These are phyloP conservation scores for Yasuhikotakia modesta DNA, from an alignment of 2,797 vertebrate genomes.

Conservation along the genomic window DNA sequence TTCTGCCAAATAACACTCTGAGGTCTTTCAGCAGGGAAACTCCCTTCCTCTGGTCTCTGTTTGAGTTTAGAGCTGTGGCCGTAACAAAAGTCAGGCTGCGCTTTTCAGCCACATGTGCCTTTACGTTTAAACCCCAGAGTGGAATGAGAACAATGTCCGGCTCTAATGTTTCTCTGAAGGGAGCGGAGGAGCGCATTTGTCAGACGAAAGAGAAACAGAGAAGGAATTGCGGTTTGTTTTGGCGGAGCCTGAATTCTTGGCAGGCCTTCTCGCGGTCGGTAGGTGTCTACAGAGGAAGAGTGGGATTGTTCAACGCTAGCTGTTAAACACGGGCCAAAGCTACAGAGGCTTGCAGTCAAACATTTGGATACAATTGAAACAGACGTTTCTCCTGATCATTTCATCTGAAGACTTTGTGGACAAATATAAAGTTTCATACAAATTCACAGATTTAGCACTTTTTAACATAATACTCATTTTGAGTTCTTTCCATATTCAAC, in stretches of 20 bases:
- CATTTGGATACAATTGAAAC: background rate
- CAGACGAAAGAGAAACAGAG: slow-evolving; percentile 50
- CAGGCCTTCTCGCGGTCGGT: slow-evolving; percentile 42
- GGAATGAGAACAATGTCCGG: slow-evolving; percentile 44
- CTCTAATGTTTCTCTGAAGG: slow-evolving; percentile 46
- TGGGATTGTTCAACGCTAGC: slow-evolving; percentile 41
- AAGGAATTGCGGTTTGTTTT: slow-evolving; percentile 50
- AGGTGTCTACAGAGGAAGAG: slow-evolving; percentile 50
- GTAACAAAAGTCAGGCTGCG: slow-evolving; percentile 45
- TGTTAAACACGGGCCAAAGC: slow-evolving; percentile 32
- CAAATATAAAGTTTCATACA: no score
- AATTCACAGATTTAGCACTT: no score
- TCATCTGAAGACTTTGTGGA: no score
- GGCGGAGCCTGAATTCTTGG: slow-evolving; percentile 57
- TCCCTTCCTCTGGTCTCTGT: slow-evolving; percentile 14
- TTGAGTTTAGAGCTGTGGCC: slow-evolving; percentile 3
- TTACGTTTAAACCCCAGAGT: slow-evolving; percentile 34
- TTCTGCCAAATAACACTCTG: no score
- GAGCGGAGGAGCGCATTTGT: slow-evolving; percentile 42
- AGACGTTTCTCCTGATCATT: no score
- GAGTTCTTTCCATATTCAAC: no score
- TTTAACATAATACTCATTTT: no score
- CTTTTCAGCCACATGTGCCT: slow-evolving; percentile 57
- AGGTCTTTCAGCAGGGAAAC: background rate
- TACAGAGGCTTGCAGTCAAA: slow-evolving; percentile 3